phyloP scores from a whole-genome alignment of 2,113 vertebrate genomes.

The Nibea albiflora region DNA sequence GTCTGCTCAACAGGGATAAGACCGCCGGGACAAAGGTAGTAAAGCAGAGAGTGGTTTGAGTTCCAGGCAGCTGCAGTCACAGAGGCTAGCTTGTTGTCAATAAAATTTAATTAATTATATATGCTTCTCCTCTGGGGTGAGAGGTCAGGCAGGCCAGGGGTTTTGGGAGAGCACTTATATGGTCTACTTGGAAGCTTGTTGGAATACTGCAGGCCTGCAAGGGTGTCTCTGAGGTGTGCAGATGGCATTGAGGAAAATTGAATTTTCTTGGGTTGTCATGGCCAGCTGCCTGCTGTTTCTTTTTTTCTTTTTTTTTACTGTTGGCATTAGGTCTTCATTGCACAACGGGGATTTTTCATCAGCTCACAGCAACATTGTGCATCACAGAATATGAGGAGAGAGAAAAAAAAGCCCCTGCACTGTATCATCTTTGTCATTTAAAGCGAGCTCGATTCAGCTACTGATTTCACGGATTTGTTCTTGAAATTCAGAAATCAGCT shows the following conservation, averaged over 20 bases:
- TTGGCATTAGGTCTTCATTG: conserved; percentile 41
- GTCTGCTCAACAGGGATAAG: conserved; percentile 6
- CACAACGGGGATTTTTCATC: conserved; percentile 34
- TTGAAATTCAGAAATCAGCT: conserved; percentile 11
- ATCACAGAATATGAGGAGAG: not conserved
- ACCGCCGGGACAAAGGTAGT: not conserved
- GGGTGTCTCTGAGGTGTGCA: conserved; percentile 76
- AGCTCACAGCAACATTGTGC: conserved; percentile 22
- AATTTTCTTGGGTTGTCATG: conserved; percentile 75
- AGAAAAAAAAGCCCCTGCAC: not conserved
- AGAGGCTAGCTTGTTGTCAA: conserved; percentile 67
- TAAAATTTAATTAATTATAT: conserved; percentile 62
- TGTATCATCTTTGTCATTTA: not conserved
- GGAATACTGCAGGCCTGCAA: conserved; percentile 51
- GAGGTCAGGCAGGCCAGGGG: conserved; percentile 35
- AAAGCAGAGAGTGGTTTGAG: not conserved
- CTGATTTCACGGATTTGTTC: not conserved
- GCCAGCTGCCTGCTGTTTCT: conserved; percentile 71
- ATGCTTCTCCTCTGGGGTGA: conserved; percentile 40
- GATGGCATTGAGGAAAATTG: conserved; percentile 77
- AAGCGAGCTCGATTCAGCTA: not conserved
- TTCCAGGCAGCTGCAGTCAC: conserved; percentile 51
- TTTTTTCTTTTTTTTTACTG: conserved; percentile 37
- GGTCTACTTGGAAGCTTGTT: conserved; percentile 16
- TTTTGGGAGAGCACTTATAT: conserved; percentile 18